Conservation (phyloP, 1,140 invertebrate genomes). For the Tetramorium parvispinum region DNA sequence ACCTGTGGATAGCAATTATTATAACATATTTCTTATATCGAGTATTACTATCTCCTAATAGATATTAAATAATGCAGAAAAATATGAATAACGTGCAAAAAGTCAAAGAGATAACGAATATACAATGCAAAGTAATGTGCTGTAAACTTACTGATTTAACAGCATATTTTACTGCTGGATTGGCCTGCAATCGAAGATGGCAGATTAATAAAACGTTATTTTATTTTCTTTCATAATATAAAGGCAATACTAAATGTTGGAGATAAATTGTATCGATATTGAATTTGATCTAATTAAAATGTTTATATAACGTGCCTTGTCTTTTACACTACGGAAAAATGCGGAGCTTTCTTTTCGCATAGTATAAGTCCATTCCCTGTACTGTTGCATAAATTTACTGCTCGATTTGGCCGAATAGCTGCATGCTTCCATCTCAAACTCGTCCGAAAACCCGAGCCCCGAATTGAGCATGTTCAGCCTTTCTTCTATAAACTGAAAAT, state of each 20-base stretch:
- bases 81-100: background rate
- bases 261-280: background rate
- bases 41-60: slow-evolving; percentile 14
- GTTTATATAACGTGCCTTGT: slow-evolving; percentile 86
- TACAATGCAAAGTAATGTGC: background rate
- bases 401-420: slow-evolving; percentile 93
- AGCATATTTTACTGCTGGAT: slow-evolving; percentile 93
- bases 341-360: slow-evolving; percentile 89
- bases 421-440: slow-evolving; percentile 96
- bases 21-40: background rate
- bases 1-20: slow-evolving; percentile 85
- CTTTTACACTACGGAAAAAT: slow-evolving; percentile 92
- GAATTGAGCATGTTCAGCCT: slow-evolving; percentile 95
- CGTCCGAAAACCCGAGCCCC: slow-evolving; percentile 95
- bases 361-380: slow-evolving; percentile 90
- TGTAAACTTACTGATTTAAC: slow-evolving; percentile 90
- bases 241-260: slow-evolving; percentile 1
- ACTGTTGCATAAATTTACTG: slow-evolving; percentile 91
- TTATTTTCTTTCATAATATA: slow-evolving; percentile 6
- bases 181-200: slow-evolving; percentile 88
- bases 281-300: background rate
- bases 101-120: background rate
- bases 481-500: slow-evolving; percentile 95
- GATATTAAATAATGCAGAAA: slow-evolving; percentile 43
- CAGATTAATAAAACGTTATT: background rate